These are phyloP conservation scores for Hydroisotoma schaefferi DNA, from an alignment of 2,888 invertebrate species.

Conservation along the genomic window DNA sequence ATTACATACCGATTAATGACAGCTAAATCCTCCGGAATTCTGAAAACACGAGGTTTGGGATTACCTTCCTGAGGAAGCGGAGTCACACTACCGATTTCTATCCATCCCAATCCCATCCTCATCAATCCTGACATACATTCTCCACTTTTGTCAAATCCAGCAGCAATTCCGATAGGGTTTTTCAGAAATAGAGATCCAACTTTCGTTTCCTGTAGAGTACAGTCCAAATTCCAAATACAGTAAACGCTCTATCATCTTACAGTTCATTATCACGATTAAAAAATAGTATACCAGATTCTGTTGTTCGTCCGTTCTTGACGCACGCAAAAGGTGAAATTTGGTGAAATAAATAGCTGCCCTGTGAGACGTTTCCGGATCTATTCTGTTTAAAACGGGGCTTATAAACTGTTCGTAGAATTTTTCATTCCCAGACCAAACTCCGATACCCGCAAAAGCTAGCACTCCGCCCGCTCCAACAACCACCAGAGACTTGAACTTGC, in stretches of 20 bases:
- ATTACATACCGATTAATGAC: conserved; percentile 80
- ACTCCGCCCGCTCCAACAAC: conserved; percentile 65
- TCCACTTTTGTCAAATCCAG: conserved; percentile 97
- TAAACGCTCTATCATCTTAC: background rate
- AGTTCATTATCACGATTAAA: conserved; percentile 36
- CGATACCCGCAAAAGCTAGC: conserved; percentile 64
- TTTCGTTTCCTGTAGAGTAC: conserved; percentile 61
- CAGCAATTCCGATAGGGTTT: conserved; percentile 96
- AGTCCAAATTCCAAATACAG: background rate
- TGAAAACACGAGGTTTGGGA: conserved; percentile 85
- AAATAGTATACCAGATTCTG: conserved; percentile 65
- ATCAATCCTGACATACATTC: conserved; percentile 80
- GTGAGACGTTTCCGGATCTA: conserved; percentile 82
- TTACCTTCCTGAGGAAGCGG: conserved; percentile 92
- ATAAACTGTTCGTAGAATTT: conserved; percentile 70
- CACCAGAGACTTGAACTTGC: conserved; percentile 66
- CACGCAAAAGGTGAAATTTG: conserved; percentile 71
- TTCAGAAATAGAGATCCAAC: conserved; percentile 69
- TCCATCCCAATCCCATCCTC: conserved; percentile 86
- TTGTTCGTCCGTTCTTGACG: conserved; percentile 61
- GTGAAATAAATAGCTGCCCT: conserved; percentile 69
- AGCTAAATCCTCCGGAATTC: conserved; percentile 77
- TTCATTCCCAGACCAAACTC: conserved; percentile 70
- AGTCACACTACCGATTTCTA: conserved; percentile 92
- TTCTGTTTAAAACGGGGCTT: conserved; percentile 65